phyloP scores from a whole-genome alignment of 1,140 invertebrate genomes.

The Pseudomyrmex concolor region DNA sequence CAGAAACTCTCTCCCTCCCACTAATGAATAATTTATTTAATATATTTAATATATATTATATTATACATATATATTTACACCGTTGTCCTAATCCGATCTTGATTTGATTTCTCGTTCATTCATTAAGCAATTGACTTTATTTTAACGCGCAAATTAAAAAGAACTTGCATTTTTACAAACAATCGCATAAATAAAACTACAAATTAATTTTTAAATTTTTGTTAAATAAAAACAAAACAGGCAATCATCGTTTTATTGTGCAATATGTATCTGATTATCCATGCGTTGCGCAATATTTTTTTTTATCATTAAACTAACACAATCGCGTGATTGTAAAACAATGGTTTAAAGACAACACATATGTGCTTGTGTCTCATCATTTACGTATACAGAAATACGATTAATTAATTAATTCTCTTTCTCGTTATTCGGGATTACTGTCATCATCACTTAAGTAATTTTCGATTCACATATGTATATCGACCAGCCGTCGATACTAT shows the following conservation, averaged over 20 bases:
- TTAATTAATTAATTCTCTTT: background rate
- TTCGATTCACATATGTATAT: background rate
- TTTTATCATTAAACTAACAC: background rate
- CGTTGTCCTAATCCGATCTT: constrained; percentile 8
- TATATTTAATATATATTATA: too few relatives aligned
- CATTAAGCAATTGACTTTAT: background rate
- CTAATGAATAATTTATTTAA: too few relatives aligned
- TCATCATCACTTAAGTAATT: constrained; percentile 27
- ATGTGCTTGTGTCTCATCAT: background rate
- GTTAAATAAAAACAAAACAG: background rate
- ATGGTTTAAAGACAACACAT: background rate
- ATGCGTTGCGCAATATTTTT: background rate
- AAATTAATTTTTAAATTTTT: background rate
- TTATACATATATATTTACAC: background rate
- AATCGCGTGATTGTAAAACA: background rate
- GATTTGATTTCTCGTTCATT: constrained; percentile 1
- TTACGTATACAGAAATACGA: constrained; percentile 19
- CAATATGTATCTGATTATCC: background rate
- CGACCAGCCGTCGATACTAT: background rate
- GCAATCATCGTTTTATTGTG: background rate
- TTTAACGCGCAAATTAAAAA: background rate
- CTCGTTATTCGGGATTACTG: constrained; percentile 1
- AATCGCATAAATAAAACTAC: background rate
- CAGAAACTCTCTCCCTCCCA: background rate
- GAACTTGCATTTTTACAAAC: background rate